phyloP scores from a whole-genome alignment of 2,888 invertebrate species.

The Eretmocerus hayati region DNA sequence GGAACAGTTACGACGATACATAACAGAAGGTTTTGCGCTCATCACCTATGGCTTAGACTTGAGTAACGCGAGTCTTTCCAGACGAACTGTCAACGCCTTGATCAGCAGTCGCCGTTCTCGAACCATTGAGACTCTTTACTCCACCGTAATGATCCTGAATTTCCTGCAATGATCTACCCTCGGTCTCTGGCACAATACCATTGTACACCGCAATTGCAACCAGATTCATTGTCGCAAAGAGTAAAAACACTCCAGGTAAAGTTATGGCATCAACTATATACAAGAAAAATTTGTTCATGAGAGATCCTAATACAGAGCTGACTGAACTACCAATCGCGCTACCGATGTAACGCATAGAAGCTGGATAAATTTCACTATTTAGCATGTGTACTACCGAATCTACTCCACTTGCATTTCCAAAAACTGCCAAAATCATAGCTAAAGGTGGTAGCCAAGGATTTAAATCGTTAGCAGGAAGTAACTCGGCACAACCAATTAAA shows the following conservation, averaged over 20 bases:
- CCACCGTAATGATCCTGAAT: slow-evolving; percentile 15
- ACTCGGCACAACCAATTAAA: slow-evolving; percentile 15
- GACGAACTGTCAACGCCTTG: too few relatives aligned
- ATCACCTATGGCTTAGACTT: too few relatives aligned
- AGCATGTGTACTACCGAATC: slow-evolving; percentile 62
- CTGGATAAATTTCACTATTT: slow-evolving; percentile 9
- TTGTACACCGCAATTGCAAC: background rate
- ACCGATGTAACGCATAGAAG: slow-evolving; percentile 1
- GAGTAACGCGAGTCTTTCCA: too few relatives aligned
- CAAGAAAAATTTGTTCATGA: slow-evolving; percentile 5
- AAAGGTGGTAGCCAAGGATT: slow-evolving; percentile 60
- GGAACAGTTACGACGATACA: too few relatives aligned
- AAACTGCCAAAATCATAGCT: slow-evolving; percentile 58
- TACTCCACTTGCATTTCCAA: slow-evolving; percentile 62
- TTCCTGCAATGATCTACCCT: slow-evolving; percentile 10
- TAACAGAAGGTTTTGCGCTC: too few relatives aligned
- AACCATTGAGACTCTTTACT: background rate
- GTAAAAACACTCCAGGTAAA: slow-evolving; percentile 4
- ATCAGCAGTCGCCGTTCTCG: too few relatives aligned
- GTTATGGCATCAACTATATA: slow-evolving; percentile 7
- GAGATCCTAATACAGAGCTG: background rate
- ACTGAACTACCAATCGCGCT: slow-evolving; percentile 6
- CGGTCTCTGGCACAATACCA: slow-evolving; percentile 12
- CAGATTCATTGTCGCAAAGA: background rate
- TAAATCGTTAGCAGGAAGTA: background rate